Evolutionary conservation across 2,797 vertebrate genomes (phyloP).

Genomic region (Chaetophractus vellerosus): DNA sequence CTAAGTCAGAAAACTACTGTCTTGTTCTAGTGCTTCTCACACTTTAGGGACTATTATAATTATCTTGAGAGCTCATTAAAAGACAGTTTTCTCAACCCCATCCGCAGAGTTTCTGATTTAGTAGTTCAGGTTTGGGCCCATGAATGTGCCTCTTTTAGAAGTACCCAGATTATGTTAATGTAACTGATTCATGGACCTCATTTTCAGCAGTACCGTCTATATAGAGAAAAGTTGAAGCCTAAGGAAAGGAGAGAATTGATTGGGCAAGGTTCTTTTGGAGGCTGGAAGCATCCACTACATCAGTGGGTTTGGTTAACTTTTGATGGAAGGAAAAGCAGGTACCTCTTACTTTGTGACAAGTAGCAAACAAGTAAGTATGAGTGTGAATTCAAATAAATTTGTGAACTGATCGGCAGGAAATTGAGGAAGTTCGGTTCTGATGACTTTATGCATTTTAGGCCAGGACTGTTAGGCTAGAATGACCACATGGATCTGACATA

Average conservation of each 20-base stretch:
- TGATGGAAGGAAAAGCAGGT: not conserved
- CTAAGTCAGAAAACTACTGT: not conserved
- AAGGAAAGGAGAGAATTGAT: not conserved
- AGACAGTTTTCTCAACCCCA: not conserved
- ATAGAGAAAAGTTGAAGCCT: not conserved
- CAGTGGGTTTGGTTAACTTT: not conserved
- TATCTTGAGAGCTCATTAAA: not conserved
- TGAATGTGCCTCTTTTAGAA: not conserved
- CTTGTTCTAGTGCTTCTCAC: not conserved
- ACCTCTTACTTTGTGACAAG: slow-evolving; percentile 9
- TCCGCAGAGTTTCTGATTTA: not conserved
- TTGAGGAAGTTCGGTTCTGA: not conserved
- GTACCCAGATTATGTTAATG: not conserved
- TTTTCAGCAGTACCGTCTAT: not conserved
- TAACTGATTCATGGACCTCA: not conserved
- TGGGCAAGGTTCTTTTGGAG: not conserved
- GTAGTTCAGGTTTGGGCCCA: not conserved
- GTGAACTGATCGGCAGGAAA: not conserved
- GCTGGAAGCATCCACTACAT: not conserved
- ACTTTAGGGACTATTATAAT: not conserved
- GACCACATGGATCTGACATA: not conserved
- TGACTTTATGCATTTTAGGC: not conserved
- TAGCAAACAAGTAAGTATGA: not conserved
- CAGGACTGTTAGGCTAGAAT: not conserved
- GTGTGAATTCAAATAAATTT: not conserved